Conservation (phyloP, 2,797 vertebrate species). For the Sitta carolinensis region DNA sequence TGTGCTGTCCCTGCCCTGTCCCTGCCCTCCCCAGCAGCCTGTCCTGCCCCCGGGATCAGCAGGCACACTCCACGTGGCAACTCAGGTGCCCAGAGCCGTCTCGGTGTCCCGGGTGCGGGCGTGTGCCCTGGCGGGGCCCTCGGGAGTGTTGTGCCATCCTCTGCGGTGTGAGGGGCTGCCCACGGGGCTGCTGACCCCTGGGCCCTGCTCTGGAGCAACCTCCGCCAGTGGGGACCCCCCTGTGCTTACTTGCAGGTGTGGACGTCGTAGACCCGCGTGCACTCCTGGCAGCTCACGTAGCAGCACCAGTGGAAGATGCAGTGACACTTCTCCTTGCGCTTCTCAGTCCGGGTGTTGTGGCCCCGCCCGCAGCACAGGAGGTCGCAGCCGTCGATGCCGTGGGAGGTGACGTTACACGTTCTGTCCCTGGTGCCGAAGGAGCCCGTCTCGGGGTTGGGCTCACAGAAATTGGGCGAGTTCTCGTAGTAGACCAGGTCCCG, state of each 20-base stretch:
- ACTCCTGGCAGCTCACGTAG: slow-evolving; percentile 97
- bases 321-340: slow-evolving; percentile 96
- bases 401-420: slow-evolving; percentile 94
- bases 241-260: slow-evolving; percentile 92
- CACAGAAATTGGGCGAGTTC: slow-evolving; percentile 96
- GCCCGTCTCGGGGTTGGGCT: slow-evolving; percentile 93
- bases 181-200: neutral
- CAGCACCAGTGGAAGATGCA: slow-evolving; percentile 99
- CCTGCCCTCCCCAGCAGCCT: neutral
- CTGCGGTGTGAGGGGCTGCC: neutral
- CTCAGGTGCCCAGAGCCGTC: neutral
- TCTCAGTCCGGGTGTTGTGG: slow-evolving; percentile 97
- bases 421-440: slow-evolving; percentile 96
- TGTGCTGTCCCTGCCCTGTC: neutral
- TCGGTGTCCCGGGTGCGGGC: neutral
- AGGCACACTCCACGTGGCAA: neutral
- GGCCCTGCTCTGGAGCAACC: neutral
- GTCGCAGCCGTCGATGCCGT: slow-evolving; percentile 97
- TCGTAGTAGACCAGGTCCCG: slow-evolving; percentile 96
- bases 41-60: neutral
- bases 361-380: slow-evolving; percentile 96
- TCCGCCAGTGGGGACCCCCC: neutral
- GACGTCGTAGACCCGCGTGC: slow-evolving; percentile 91
- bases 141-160: neutral
- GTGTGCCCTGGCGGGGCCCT: neutral